phyloP scores from a whole-genome alignment of 2,113 vertebrate genomes.

The Pionites leucogaster region DNA sequence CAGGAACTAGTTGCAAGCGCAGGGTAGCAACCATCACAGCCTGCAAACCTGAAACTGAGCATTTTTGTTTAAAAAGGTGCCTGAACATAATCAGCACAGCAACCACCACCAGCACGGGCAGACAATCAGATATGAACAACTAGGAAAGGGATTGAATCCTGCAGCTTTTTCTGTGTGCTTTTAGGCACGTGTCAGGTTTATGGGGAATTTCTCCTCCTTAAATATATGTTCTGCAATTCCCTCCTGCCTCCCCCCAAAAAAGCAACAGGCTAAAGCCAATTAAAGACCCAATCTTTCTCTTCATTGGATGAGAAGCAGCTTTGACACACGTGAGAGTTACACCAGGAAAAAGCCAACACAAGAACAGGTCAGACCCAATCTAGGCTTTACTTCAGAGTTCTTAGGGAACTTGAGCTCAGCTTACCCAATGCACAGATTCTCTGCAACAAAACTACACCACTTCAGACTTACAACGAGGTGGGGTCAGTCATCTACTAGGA shows the following conservation, averaged over 20 bases:
- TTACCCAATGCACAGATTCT: accelerated
- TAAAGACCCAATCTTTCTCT: neutral
- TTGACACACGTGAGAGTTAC: neutral
- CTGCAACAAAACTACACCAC: neutral
- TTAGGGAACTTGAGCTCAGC: neutral
- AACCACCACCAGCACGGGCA: neutral
- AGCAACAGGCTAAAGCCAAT: neutral
- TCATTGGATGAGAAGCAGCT: neutral
- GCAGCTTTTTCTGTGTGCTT: neutral
- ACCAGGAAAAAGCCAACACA: neutral
- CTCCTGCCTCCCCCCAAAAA: neutral
- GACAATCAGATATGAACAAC: neutral
- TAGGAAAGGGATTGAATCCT: neutral
- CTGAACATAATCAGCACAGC: neutral
- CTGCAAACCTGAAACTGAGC: neutral
- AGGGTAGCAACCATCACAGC: neutral
- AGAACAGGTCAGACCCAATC: neutral
- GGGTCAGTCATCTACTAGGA: neutral
- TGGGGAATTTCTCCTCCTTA: neutral
- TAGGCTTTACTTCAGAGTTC: neutral
- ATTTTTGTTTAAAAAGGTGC: neutral
- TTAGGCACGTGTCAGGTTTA: neutral
- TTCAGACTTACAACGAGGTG: neutral
- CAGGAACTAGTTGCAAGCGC: neutral
- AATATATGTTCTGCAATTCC: neutral